phyloP scores from a whole-genome alignment of 2,113 vertebrate species.

The Paedocypris sp. region DNA sequence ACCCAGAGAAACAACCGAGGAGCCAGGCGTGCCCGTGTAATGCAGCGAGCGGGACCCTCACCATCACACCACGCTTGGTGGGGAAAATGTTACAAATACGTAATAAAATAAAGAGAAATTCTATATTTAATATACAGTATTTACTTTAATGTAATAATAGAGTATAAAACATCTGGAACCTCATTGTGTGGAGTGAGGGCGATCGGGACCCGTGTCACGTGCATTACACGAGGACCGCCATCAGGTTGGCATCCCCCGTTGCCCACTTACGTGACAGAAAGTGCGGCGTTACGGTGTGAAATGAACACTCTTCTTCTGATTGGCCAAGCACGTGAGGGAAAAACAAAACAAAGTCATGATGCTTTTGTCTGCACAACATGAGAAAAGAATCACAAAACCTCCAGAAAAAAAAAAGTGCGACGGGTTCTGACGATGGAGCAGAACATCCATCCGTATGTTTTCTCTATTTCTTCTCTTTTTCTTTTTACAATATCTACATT shows the following conservation, averaged over 20 bases:
- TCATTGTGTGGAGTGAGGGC: constrained; percentile 37
- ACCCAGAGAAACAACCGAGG: constrained; percentile 96
- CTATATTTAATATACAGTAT: too few species aligned
- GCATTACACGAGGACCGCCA: constrained; percentile 69
- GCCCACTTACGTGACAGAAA: constrained; percentile 99
- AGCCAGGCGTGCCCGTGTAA: constrained; percentile 76
- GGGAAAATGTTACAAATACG: too few species aligned
- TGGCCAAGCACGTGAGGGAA: constrained; percentile 97
- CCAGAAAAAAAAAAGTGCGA: constrained; percentile 47
- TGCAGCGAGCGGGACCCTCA: constrained; percentile 51
- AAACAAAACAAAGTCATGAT: constrained; percentile 79
- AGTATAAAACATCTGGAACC: too few species aligned
- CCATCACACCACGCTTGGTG: too few species aligned
- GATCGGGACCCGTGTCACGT: constrained; percentile 59
- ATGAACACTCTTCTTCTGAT: constrained; percentile 99
- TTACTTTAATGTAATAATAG: too few species aligned
- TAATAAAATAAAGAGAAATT: too few species aligned
- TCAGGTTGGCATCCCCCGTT: constrained; percentile 89
- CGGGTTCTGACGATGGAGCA: constrained; percentile 48
- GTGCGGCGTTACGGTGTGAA: constrained; percentile 99
- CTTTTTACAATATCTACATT: constrained; percentile 49
- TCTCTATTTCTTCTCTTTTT: constrained; percentile 31
- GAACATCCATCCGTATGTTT: constrained; percentile 51
- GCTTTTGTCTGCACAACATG: constrained; percentile 69
- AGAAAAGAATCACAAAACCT: constrained; percentile 53